Conservation (phyloP, 2,888 invertebrate genomes). For the Junonia oenone region DNA sequence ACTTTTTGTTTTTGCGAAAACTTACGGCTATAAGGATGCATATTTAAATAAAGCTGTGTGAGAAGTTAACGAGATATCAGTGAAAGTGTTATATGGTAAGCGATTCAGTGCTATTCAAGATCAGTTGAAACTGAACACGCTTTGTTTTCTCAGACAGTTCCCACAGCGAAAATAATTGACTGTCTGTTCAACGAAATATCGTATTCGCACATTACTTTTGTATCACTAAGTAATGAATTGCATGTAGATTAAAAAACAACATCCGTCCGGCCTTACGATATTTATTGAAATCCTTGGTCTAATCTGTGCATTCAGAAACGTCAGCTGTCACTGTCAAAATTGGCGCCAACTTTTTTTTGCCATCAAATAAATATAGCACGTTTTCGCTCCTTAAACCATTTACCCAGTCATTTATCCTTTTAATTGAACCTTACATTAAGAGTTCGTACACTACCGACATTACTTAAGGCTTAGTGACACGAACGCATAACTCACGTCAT, state of each 20-base stretch:
- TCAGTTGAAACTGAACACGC: slow-evolving; percentile 70
- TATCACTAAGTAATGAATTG: slow-evolving; percentile 23
- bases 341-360: not conserved
- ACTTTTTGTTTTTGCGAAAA: too few species aligned
- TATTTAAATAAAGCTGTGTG: slow-evolving; percentile 9
- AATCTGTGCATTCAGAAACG: slow-evolving; percentile 27
- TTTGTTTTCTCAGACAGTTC: slow-evolving; percentile 75
- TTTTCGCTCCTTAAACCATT: slow-evolving; percentile 21
- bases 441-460: slow-evolving; percentile 57
- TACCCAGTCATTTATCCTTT: slow-evolving; percentile 40
- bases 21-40: not conserved
- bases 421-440: slow-evolving; percentile 57
- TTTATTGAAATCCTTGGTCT: not conserved
- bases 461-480: slow-evolving; percentile 65
- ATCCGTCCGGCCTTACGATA: not conserved
- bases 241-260: slow-evolving; percentile 14
- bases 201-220: slow-evolving; percentile 41
- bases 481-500: slow-evolving; percentile 67
- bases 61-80: slow-evolving; percentile 20
- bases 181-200: slow-evolving; percentile 68
- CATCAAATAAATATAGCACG: not conserved
- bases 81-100: slow-evolving; percentile 44
- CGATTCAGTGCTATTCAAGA: slow-evolving; percentile 46
- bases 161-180: slow-evolving; percentile 72
- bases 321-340: slow-evolving; percentile 13